These are phyloP conservation scores for Danaus chrysippus DNA, from an alignment of 2,888 invertebrate species.

Conservation along the genomic window DNA sequence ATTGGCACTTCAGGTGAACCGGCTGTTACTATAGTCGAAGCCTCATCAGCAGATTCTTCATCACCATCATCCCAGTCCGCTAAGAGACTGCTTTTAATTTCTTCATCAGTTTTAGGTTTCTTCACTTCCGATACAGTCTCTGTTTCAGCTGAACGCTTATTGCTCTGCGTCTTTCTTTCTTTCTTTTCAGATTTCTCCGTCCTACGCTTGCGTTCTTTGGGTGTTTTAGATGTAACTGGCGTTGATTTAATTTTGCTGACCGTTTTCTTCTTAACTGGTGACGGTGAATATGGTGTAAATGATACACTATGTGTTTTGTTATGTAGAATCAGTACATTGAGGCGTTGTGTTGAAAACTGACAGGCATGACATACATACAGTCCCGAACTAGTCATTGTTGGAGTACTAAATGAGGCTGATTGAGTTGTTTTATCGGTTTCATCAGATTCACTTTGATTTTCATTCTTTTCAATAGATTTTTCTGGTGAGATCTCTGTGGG, in stretches of 20 bases:
- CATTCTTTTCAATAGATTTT: slow-evolving; percentile 30
- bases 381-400: slow-evolving; percentile 52
- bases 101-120: slow-evolving; percentile 78
- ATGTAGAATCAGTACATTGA: slow-evolving; percentile 87
- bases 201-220: slow-evolving; percentile 53
- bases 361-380: slow-evolving; percentile 82
- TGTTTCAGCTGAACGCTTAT: slow-evolving; percentile 65
- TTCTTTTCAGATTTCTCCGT: slow-evolving; percentile 56
- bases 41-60: slow-evolving; percentile 63
- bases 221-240: slow-evolving; percentile 46
- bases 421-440: slow-evolving; percentile 36
- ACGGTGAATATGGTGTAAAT: slow-evolving; percentile 66
- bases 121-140: slow-evolving; percentile 53
- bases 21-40: slow-evolving; percentile 46
- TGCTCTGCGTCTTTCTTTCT: slow-evolving; percentile 58
- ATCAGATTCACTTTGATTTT: slow-evolving; percentile 22
- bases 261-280: slow-evolving; percentile 60
- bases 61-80: slow-evolving; percentile 88
- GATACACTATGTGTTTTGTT: slow-evolving; percentile 83
- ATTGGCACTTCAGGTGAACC: slow-evolving; percentile 60
- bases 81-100: slow-evolving; percentile 83
- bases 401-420: slow-evolving; percentile 37
- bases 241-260: slow-evolving; percentile 47
- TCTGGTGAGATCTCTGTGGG: slow-evolving; percentile 32
- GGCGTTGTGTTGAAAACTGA: slow-evolving; percentile 81